These are phyloP conservation scores for Ochlodes sylvanus DNA, from an alignment of 2,888 invertebrate genomes.

Conservation along the genomic window DNA sequence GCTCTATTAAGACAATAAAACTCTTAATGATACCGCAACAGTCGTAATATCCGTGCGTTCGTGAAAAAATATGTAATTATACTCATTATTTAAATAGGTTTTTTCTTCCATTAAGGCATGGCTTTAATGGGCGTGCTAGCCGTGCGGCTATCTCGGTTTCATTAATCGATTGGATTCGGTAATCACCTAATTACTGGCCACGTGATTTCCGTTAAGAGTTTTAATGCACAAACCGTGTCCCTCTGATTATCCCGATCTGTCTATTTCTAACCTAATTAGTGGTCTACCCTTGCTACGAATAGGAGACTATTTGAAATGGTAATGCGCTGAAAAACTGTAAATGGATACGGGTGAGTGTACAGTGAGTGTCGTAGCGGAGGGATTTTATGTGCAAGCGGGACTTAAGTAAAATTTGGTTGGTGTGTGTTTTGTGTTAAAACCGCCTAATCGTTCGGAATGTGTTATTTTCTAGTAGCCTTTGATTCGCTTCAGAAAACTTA, in stretches of 20 bases:
- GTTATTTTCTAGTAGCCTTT: too few relatives aligned
- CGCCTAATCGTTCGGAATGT: too few relatives aligned
- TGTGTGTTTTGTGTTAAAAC: too few relatives aligned
- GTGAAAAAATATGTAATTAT: conserved; percentile 84
- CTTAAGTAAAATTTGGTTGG: too few relatives aligned
- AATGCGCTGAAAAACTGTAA: conserved; percentile 52
- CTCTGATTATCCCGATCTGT: conserved; percentile 76
- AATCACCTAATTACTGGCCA: conserved; percentile 82
- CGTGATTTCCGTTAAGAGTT: conserved; percentile 77
- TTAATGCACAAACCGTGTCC: conserved; percentile 83
- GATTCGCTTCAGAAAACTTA: too few relatives aligned
- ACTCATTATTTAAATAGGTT: conserved; percentile 84
- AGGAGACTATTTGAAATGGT: conserved; percentile 52
- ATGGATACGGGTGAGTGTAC: conserved; percentile 33
- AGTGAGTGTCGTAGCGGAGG: neutral
- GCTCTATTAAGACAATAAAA: conserved; percentile 85
- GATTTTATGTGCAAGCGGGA: too few relatives aligned
- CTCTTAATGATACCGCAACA: conserved; percentile 84
- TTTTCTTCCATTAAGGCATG: conserved; percentile 76
- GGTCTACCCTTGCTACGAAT: conserved; percentile 53
- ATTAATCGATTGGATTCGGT: conserved; percentile 85
- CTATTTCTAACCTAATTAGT: conserved; percentile 65
- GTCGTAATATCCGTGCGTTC: conserved; percentile 80
- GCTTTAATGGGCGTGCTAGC: conserved; percentile 77
- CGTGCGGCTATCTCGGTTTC: conserved; percentile 79